Conservation (phyloP, 2,113 vertebrate genomes). For the Dromas ardeola region DNA sequence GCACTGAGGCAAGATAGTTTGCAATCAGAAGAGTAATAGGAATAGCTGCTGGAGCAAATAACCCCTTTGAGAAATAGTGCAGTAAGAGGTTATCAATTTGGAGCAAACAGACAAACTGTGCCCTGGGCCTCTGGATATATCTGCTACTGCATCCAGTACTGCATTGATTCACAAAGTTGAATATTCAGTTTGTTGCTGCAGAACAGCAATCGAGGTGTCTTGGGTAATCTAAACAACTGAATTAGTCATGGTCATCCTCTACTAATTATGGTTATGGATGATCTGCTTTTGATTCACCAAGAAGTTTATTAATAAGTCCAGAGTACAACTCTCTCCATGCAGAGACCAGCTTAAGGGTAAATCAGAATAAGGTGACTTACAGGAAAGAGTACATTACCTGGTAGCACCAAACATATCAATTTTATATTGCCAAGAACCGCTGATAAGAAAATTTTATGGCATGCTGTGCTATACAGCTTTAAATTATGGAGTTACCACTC, state of each 20-base stretch:
- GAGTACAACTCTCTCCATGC: background rate
- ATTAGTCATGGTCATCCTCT: background rate
- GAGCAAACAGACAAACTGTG: background rate
- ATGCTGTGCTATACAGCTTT: background rate
- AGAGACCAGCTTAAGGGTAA: background rate
- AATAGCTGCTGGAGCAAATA: background rate
- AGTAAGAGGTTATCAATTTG: slow-evolving; percentile 24
- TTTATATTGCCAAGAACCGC: background rate
- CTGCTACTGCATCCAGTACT: background rate
- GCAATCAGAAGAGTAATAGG: background rate
- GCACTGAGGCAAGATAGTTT: background rate
- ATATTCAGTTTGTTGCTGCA: background rate
- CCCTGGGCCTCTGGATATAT: background rate
- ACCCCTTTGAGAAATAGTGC: slow-evolving; percentile 11
- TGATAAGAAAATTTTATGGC: background rate
- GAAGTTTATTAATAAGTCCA: background rate
- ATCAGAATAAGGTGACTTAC: background rate
- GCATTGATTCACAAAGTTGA: background rate
- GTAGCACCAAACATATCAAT: background rate
- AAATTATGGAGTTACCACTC: background rate
- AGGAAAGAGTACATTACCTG: background rate
- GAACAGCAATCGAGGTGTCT: background rate
- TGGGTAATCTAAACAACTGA: background rate
- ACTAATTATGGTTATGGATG: background rate
- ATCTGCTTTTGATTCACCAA: background rate